phyloP scores from a whole-genome alignment of 1,140 invertebrate genomes.

The Leptestheria dahalacensis region DNA sequence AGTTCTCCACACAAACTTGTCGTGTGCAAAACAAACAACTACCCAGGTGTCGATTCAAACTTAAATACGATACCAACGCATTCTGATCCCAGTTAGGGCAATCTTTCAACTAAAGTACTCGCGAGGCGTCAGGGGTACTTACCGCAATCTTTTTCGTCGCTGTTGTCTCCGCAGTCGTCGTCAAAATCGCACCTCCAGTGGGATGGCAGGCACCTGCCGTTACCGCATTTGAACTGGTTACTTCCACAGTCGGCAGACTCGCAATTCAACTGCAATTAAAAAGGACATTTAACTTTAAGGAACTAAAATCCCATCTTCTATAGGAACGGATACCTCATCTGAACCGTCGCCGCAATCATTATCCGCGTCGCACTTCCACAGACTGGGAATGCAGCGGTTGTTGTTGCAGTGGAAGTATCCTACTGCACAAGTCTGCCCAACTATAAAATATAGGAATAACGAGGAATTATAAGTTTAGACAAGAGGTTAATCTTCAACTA shows the following conservation, averaged over 20 bases:
- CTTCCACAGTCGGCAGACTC: slow-evolving; percentile 35
- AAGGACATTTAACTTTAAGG: too few relatives aligned
- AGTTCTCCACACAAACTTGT: too few relatives aligned
- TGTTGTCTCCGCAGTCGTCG: slow-evolving; percentile 25
- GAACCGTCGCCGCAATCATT: slow-evolving; percentile 27
- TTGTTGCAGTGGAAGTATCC: slow-evolving; percentile 49
- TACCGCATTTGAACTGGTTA: slow-evolving; percentile 46
- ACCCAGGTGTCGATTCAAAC: too few relatives aligned
- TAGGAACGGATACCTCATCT: slow-evolving; percentile 29
- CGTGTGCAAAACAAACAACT: too few relatives aligned
- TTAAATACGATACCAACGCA: too few relatives aligned
- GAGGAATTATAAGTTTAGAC: neutral
- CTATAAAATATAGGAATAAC: slow-evolving; percentile 19
- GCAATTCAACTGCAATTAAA: slow-evolving; percentile 25
- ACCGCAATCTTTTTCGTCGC: slow-evolving; percentile 28
- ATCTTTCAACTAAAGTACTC: neutral
- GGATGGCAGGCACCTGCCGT: slow-evolving; percentile 27
- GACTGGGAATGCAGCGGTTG: slow-evolving; percentile 43
- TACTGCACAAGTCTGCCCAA: slow-evolving; percentile 35
- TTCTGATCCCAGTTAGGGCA: neutral
- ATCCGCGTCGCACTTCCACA: slow-evolving; percentile 39
- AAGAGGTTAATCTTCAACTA: slow-evolving; percentile 13
- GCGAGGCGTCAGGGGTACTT: neutral
- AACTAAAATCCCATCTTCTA: neutral
- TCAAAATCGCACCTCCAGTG: slow-evolving; percentile 29